Base-by-base conservation (phyloP, 2,888 invertebrate genomes). In the Micropterix aruncella region DNA sequence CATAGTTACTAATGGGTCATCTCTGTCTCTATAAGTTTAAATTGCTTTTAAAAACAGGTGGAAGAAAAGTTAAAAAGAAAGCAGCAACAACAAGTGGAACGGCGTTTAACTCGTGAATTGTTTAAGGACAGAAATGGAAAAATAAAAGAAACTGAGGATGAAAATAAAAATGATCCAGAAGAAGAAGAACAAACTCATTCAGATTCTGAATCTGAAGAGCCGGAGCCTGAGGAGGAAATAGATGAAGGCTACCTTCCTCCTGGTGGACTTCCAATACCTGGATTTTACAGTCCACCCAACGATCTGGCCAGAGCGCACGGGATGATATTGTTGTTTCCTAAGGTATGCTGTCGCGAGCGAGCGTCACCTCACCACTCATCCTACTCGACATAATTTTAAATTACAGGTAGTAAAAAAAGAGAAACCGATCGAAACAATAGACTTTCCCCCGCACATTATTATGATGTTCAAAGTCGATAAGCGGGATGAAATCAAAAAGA, bases 161-260 rank as follows among this genome's bases (percentile, higher is more conserved):
- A n/a, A n/a, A n/a, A n/a, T n/a, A n/a, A n/a, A n/a, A n/a, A n/a
- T n/a, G n/a, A n/a, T n/a, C n/a, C n/a, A 2, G 42, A 43, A 40
- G 55, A 55, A 38, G 58, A 59, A 19, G 58, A 56, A 18, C 54
- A 52, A 3, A 52, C 51, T 4, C 55, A 56, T 19, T 52, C 51
- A 5, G 56, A 56, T 19, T 56, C 57, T 44, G 58, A 57, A 42
- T 55, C 53, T 38, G 65, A 65, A 2, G 61, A 59, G 44, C 60
- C 54, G 9, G 64, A 61, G 42, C 64, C 63, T 16, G 63, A 55
- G 15, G 70, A 69, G 50, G 55, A 66, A 48, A 70, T 69, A 0
- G 66, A 69, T 46, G 70, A 70, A 47, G 68, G 67, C 0, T 70
- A 66, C 48, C 70, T 70, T 1, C 70, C 70, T 1, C 63, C 66